Percentiles rank a stretch among this genome's conserved stretches.
phyloP scores from a whole-genome alignment of 2,797 vertebrate species.

The Echeneis naucrates region DNA sequence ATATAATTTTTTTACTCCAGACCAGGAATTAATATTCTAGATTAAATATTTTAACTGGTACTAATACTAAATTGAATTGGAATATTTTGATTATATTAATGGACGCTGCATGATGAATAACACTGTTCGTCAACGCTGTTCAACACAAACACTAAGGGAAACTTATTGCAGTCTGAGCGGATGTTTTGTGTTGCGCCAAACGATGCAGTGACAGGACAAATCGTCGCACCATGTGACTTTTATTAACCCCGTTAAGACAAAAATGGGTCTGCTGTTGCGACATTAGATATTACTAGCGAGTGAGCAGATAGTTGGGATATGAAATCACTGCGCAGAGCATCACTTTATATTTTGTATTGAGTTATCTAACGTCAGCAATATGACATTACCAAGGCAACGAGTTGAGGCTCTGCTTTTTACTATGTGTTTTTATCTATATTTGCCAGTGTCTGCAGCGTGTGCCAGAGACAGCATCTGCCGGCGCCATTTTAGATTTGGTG shows the following conservation, averaged over 20 bases:
- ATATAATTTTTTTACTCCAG: background rate
- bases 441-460: conserved; percentile 19
- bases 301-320: conserved; percentile 7
- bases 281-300: background rate
- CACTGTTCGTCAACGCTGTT: too few relatives aligned
- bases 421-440: conserved; percentile 49
- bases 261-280: background rate
- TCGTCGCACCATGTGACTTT: background rate
- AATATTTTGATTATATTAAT: conserved; percentile 9
- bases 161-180: background rate
- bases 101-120: background rate
- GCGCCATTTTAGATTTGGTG: conserved; percentile 41
- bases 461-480: conserved; percentile 58
- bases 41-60: conserved; percentile 5
- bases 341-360: conserved; percentile 28
- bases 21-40: background rate
- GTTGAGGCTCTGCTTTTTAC: conserved; percentile 30
- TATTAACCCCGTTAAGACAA: conserved; percentile 1
- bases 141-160: background rate
- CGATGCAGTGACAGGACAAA: conserved; percentile 4
- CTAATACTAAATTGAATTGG: background rate
- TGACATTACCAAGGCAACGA: conserved; percentile 19
- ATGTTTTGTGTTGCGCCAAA: background rate
- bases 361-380: conserved; percentile 16
- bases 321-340: conserved; percentile 24